Evolutionary conservation across 2,888 invertebrate genomes (phyloP), one percentile per base, ranked within the genome.

Genomic region (Drosophila austrosaltans): DNA sequence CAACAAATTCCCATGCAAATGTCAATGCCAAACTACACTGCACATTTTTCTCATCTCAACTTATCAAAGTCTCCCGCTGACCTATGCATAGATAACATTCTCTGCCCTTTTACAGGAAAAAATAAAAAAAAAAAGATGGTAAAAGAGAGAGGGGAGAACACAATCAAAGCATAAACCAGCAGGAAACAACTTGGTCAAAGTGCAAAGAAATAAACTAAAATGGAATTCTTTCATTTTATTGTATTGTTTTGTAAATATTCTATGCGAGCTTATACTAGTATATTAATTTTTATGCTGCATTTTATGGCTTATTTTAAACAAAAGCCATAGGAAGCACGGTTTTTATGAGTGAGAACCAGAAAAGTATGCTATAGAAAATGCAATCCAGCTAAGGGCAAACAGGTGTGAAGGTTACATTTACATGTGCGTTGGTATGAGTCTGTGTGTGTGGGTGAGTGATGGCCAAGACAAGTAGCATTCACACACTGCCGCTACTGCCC

Each of bases 361-460:
- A 79, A 82, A 72, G 69, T 79, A 72, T 75, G 80, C 80, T 73
- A 78, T 59, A 58, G 22, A 81, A 81, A 61, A 32, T 53, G 53
- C 53, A 8, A 22, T 22, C 25, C 61, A 20, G 32, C 42, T 28
- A 28, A 32, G 12, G 16, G 28, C 60, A n/a, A 28, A 28, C 22
- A 40, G 30, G 16, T 42, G 56, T 30, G 54, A 28, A 54, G 54
- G 54, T 54, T 48, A 48, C 48, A 48, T 48, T 48, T 48, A 48
- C 48, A 48, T 48, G 22, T 22, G 20, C 48, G 5, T 32, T 32
- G 32, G 28, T 10, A 20, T 16, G 8, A 10, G 36, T 16, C 20
- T n/a, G 36, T 57, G 36, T 10, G 25, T 16, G 28, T n/a, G 42
- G n/a, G 44, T 61, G 44, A 30, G 36, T 22, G 22, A 22, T 58